A percentile compares a stretch with the other conserved stretches of the same genome.
Evolutionary conservation across 1,140 invertebrate species (phyloP).

Genomic region (Aphidius ervi): DNA sequence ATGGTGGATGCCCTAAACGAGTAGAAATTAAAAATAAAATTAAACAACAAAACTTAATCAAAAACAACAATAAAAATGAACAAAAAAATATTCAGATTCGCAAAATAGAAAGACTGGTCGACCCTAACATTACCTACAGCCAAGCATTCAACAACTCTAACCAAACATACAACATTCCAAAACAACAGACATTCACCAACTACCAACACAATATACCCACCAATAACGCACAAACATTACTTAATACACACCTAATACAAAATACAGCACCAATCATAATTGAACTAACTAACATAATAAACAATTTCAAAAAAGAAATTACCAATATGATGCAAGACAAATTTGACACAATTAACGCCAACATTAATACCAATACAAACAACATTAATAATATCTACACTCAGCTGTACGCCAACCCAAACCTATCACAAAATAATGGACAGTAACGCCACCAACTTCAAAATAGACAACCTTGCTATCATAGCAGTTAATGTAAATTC

Average conservation of each 20-base stretch:
- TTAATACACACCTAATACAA: no score
- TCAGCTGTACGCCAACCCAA: background rate
- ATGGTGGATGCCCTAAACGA: constrained; percentile 15
- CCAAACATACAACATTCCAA: no score
- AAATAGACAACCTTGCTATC: no score
- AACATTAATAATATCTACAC: background rate
- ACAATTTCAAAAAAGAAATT: constrained; percentile 1
- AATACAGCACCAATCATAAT: background rate
- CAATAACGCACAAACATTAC: no score
- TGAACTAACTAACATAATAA: background rate
- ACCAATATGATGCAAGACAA: background rate
- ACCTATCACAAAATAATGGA: no score
- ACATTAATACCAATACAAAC: background rate
- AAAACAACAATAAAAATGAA: background rate
- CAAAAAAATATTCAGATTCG: background rate
- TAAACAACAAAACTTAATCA: background rate
- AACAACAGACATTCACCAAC: background rate
- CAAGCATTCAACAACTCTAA: background rate
- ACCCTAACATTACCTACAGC: background rate
- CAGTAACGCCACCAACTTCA: no score
- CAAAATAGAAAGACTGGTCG: background rate
- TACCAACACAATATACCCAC: no score
- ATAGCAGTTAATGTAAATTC: no score
- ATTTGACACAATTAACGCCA: background rate
- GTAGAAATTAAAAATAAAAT: background rate